These are phyloP conservation scores for Aphis craccivora DNA, from an alignment of 1,140 invertebrate genomes.

Conservation along the genomic window DNA sequence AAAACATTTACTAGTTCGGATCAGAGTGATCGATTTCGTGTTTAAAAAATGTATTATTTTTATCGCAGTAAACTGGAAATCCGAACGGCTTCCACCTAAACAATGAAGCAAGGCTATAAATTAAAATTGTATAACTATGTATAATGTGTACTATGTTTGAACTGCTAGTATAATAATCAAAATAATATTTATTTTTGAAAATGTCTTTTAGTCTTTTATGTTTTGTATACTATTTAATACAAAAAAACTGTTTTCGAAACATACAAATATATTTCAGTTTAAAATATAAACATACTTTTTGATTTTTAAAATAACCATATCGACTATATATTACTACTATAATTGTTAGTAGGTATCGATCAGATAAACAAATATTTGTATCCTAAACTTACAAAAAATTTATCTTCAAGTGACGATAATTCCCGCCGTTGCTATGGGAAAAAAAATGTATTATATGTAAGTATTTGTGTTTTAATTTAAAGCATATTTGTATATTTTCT, in stretches of 20 bases:
- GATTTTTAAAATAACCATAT: background rate
- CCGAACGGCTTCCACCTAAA: conserved; percentile 51
- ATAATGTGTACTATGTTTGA: background rate
- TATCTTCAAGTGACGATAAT: background rate
- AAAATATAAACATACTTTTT: background rate
- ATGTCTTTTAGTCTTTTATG: too few relatives aligned
- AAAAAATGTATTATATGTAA: background rate
- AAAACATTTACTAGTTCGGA: background rate
- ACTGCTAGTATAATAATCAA: background rate
- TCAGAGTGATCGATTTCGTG: conserved; percentile 29
- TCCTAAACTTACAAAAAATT: background rate
- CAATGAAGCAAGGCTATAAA: background rate
- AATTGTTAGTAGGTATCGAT: background rate
- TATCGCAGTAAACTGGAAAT: conserved; percentile 38
- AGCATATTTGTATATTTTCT: background rate
- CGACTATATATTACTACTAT: accelerated
- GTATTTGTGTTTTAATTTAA: background rate
- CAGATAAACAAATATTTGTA: background rate
- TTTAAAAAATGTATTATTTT: conserved; percentile 50
- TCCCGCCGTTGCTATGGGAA: background rate
- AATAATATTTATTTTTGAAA: too few relatives aligned
- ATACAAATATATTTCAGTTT: background rate
- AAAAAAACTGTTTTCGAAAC: background rate
- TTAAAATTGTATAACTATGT: background rate
- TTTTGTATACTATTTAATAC: too few relatives aligned